These are phyloP conservation scores for Neoascia interrupta DNA, from an alignment of 2,888 invertebrate species.

Conservation along the genomic window DNA sequence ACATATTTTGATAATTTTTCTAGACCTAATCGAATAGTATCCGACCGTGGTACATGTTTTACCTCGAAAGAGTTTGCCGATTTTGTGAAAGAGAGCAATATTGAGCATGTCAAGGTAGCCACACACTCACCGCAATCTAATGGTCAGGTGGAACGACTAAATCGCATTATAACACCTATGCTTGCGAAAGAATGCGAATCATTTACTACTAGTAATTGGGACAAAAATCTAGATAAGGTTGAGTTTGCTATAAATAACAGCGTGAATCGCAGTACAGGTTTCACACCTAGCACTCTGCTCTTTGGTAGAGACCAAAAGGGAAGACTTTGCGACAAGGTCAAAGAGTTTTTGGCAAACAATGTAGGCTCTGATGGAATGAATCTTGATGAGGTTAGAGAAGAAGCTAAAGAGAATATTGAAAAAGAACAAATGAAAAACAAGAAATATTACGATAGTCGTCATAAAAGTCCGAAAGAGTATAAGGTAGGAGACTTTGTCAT, in stretches of 20 bases:
- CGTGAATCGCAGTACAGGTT: conserved; percentile 27
- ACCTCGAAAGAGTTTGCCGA: conserved; percentile 35
- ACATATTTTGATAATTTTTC: conserved; percentile 17
- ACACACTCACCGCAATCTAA: conserved; percentile 26
- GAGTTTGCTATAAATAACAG: conserved; percentile 40
- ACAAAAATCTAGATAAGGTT: conserved; percentile 40
- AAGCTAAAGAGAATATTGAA: conserved; percentile 5
- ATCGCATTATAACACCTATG: conserved; percentile 25
- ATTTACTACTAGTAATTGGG: conserved; percentile 23
- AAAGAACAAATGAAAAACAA: conserved; percentile 8
- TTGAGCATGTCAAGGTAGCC: conserved; percentile 42
- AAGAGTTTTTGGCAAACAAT: conserved; percentile 29
- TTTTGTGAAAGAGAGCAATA: conserved; percentile 10
- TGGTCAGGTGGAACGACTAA: conserved; percentile 29
- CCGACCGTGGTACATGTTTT: conserved; percentile 28
- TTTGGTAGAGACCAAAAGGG: conserved; percentile 30
- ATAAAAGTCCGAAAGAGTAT: background rate
- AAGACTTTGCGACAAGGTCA: conserved; percentile 58
- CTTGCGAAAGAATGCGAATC: conserved; percentile 27
- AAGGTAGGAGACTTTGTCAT: conserved; percentile 42
- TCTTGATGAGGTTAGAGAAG: background rate
- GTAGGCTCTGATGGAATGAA: background rate
- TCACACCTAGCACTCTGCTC: conserved; percentile 4
- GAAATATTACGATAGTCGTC: background rate
- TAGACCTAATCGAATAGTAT: conserved; percentile 18